phyloP scores from a whole-genome alignment of 2,888 invertebrate species.

The Zygothrica quintamaculata region DNA sequence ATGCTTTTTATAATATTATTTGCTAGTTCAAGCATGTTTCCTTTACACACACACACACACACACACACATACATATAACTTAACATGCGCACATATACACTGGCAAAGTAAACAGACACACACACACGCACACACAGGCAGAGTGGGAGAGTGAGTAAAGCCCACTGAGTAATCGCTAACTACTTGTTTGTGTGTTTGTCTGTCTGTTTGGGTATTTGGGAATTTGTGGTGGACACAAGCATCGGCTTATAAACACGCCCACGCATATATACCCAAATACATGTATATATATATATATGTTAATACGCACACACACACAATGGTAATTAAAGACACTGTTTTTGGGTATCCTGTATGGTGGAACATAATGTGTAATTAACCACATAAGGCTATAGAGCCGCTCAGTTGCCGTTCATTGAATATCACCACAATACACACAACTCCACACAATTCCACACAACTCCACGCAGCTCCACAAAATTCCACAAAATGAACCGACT shows the following conservation, averaged over 20 bases:
- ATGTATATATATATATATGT: constrained; percentile 14
- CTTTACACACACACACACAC: constrained; percentile 8
- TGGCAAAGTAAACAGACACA: no score
- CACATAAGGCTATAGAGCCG: constrained; percentile 29
- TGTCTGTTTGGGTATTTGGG: constrained; percentile 14
- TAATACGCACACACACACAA: constrained; percentile 29
- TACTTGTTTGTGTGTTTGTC: constrained; percentile 10
- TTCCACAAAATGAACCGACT: constrained; percentile 41
- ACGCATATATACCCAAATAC: constrained; percentile 19
- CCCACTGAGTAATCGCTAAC: constrained; percentile 29
- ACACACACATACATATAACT: constrained; percentile 3
- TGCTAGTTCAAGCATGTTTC: constrained; percentile 41
- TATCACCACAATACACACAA: constrained; percentile 12
- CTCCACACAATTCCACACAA: constrained; percentile 8
- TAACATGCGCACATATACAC: constrained; percentile 7
- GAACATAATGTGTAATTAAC: constrained; percentile 40
- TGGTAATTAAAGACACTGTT: constrained; percentile 59
- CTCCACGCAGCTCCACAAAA: constrained; percentile 8
- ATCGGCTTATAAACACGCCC: constrained; percentile 25
- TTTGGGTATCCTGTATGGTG: constrained; percentile 42
- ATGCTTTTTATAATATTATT: constrained; percentile 48
- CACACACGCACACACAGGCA: constrained; percentile 1
- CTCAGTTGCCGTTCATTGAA: constrained; percentile 19
- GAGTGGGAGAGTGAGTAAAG: neutral
- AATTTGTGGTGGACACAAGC: constrained; percentile 42